A percentile compares a stretch with the other conserved stretches of the same genome.
phyloP scores from a whole-genome alignment of 1,140 invertebrate genomes.

The Thalassaphorura encarpata region DNA sequence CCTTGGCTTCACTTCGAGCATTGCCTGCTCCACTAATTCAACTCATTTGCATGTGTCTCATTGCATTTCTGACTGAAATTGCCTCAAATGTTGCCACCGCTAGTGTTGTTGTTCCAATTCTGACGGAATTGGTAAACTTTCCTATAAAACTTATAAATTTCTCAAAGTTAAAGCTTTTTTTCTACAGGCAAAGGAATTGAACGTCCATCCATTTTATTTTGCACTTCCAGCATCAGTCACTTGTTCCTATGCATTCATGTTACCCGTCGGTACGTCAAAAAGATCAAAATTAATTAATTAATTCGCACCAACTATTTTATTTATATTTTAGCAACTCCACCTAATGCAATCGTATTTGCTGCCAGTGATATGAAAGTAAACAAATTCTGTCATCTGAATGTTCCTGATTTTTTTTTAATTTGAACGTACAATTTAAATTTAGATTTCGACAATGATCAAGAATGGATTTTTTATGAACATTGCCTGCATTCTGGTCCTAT shows the following conservation, averaged over 20 bases:
- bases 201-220: constrained; percentile 71
- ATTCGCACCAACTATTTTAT: neutral
- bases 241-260: constrained; percentile 63
- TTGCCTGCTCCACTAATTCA: constrained; percentile 33
- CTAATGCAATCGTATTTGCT: constrained; percentile 64
- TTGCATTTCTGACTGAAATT: constrained; percentile 26
- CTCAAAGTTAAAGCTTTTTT: constrained; percentile 6
- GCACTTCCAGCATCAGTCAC: constrained; percentile 72
- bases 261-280: constrained; percentile 51
- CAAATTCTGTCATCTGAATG: neutral
- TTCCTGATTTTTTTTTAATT: neutral
- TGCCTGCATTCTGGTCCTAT: constrained; percentile 23
- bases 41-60: constrained; percentile 11
- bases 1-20: constrained; percentile 37
- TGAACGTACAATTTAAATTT: too few species aligned
- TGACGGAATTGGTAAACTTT: constrained; percentile 55
- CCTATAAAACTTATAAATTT: neutral
- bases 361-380: constrained; percentile 26
- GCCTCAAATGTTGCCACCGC: constrained; percentile 54
- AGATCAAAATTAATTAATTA: neutral
- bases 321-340: constrained; percentile 52
- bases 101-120: constrained; percentile 69
- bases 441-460: constrained; percentile 20
- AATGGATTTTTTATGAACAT: constrained; percentile 29
- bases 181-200: constrained; percentile 48